Percentiles rank a stretch among this genome's conserved stretches.
phyloP scores from a whole-genome alignment of 1,140 invertebrate species.

The Tribolium madens region DNA sequence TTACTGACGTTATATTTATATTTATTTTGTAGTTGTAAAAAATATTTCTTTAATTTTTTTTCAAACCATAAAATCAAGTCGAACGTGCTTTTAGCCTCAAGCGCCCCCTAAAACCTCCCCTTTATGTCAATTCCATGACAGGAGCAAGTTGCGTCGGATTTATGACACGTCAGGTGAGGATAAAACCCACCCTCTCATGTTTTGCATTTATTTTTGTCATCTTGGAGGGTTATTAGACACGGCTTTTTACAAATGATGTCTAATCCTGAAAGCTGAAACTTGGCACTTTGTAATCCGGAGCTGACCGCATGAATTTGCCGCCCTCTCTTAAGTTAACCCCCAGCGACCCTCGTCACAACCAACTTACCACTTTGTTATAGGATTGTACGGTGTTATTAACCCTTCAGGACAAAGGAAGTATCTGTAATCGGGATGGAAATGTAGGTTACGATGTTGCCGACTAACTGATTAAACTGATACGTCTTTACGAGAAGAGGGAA shows the following conservation, averaged over 20 bases:
- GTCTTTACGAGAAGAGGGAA: not conserved
- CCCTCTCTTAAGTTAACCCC: slow-evolving; percentile 12
- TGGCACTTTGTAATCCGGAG: slow-evolving; percentile 21
- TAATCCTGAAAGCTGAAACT: slow-evolving; percentile 21
- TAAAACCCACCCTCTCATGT: not conserved
- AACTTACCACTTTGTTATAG: slow-evolving; percentile 37
- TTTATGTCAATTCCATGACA: not conserved
- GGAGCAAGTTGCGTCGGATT: slow-evolving; percentile 9
- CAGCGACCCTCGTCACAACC: slow-evolving; percentile 17
- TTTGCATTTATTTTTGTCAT: slow-evolving; percentile 16
- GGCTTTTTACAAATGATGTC: not conserved
- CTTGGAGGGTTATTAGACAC: not conserved
- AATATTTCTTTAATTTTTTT: no score
- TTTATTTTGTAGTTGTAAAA: no score
- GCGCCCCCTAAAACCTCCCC: no score
- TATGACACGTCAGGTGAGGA: slow-evolving; percentile 18
- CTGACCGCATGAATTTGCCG: slow-evolving; percentile 30
- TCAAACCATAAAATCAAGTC: no score
- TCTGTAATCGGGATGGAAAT: slow-evolving; percentile 32
- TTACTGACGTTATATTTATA: no score
- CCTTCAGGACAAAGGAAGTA: slow-evolving; percentile 36
- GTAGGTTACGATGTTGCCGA: slow-evolving; percentile 31
- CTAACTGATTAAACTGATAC: slow-evolving; percentile 29
- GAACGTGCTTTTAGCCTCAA: no score
- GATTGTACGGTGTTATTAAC: slow-evolving; percentile 36